phyloP scores from a whole-genome alignment of 2,113 vertebrate species.

The Rhynchomys soricoides region DNA sequence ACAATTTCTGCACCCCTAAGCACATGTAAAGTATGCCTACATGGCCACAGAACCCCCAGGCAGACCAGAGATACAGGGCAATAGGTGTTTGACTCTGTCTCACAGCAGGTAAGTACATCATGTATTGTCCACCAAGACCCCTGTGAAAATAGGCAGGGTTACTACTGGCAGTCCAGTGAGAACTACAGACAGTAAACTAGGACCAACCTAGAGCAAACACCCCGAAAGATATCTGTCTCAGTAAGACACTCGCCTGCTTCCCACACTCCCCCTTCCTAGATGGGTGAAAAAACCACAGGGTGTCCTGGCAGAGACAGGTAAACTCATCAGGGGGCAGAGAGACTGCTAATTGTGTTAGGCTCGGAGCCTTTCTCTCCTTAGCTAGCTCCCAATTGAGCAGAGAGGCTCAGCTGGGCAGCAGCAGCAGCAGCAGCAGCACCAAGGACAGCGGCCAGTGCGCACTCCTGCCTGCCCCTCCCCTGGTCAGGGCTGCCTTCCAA shows the following conservation, averaged over 20 bases:
- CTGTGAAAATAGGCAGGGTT: background rate
- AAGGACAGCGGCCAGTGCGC: constrained; percentile 64
- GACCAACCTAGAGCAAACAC: background rate
- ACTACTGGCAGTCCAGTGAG: background rate
- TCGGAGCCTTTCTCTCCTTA: background rate
- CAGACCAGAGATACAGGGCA: background rate
- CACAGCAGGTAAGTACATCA: background rate
- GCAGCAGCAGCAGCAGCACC: constrained; percentile 52
- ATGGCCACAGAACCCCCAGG: background rate
- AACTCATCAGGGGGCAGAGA: background rate
- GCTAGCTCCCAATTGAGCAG: background rate
- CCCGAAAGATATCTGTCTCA: background rate
- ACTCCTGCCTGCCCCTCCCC: constrained; percentile 12
- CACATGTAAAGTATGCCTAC: background rate
- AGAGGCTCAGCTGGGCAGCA: background rate
- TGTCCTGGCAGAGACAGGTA: background rate
- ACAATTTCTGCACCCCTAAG: no score
- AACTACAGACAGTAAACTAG: background rate
- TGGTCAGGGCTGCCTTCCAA: background rate
- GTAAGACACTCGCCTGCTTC: background rate
- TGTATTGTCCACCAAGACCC: background rate
- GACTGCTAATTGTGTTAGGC: background rate
- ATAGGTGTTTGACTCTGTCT: background rate
- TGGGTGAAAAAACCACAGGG: background rate
- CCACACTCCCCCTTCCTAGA: background rate